phyloP scores from a whole-genome alignment of 2,888 invertebrate species.

The Orthonychiurus folsomi region DNA sequence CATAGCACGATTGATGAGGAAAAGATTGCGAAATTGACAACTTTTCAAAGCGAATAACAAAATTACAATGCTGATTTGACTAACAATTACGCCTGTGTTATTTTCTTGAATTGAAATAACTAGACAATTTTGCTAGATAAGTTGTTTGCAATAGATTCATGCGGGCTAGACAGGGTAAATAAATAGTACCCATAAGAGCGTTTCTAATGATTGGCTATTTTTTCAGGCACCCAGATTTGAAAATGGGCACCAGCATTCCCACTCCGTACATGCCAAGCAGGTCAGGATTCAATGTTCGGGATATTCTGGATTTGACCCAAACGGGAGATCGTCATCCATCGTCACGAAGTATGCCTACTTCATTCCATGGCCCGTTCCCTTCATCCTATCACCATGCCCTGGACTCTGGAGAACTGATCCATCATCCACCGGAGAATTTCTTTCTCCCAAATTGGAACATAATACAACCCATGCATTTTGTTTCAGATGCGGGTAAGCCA shows the following conservation, averaged over 20 bases:
- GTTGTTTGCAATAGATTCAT: no score
- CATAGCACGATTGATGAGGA: no score
- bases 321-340: background rate
- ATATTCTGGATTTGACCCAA: background rate
- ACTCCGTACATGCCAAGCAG: background rate
- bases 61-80: no score
- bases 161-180: no score
- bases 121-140: no score
- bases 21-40: no score
- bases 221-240: background rate
- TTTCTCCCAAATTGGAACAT: background rate
- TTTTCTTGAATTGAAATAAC: no score
- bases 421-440: background rate
- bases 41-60: no score
- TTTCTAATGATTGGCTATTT: no score
- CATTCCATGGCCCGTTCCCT: background rate
- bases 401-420: background rate
- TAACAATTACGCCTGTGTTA: no score
- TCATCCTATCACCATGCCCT: background rate
- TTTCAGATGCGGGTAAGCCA: background rate
- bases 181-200: no score
- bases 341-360: background rate
- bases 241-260: no score
- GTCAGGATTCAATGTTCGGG: background rate
- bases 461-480: background rate